Evolutionary conservation across 2,113 vertebrate genomes (phyloP), one percentile per base, ranked within the genome.

Genomic region (Hemicordylus capensis): DNA sequence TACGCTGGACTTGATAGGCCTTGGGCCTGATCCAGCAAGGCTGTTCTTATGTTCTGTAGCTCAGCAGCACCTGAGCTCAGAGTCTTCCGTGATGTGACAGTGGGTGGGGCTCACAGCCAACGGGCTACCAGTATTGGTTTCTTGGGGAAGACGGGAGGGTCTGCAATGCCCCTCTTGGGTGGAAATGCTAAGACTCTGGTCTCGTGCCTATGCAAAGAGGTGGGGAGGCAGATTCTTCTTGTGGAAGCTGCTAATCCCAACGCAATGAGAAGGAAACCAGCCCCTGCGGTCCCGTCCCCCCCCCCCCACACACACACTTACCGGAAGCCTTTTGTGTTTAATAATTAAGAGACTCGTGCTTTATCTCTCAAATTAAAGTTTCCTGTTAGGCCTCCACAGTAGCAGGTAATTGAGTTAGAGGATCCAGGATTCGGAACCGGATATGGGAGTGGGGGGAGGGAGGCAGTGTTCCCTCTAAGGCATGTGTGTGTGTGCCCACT

Each of bases 341-440:
- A 95, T 95, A 69, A 95, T 94, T 95, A 94, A 94, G 90, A 88
- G 87, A 78, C 83, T 87, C 51, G 34, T 89, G 88, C 92, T 93
- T 95, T 95, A 93, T 93, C 59, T 1, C 3, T 0, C 88, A 11
- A 31, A 46, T 91, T 79, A 92, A 90, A 86, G 88, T 87, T 0
- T n/a, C 87, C 84, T 87, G 44, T 10, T 11, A 17, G 85, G 75
- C 78, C 81, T 46, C 86, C 80, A 86, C n/a, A 6, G 88, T 64
- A 87, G 67, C 54, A 39, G 85, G 88, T 94, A 93, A 94, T 94
- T 94, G 87, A 94, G 91, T 93, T 92, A 84, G 72, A 44, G 37
- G 39, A 5, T 61, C 24, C 54, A 37, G 56, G 37, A 6, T 59
- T 54, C 37, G 9, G 48, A 76, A 34, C 34, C 28, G n/a, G 54